Conservation (phyloP, 2,888 invertebrate genomes). For the Stramonita haemastoma region DNA sequence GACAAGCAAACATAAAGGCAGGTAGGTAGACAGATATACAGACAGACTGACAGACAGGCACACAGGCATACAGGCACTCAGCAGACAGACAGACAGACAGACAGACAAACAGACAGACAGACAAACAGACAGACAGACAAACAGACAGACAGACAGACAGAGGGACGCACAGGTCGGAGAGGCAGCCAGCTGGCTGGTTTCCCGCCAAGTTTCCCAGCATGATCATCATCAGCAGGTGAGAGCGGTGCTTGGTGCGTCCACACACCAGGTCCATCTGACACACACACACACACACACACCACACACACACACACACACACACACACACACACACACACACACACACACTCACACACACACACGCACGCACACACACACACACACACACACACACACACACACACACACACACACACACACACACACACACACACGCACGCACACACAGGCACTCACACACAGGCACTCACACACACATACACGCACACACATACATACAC, state of each 20-base stretch:
- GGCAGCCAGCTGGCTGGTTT: neutral
- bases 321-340: neutral
- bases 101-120: too few species aligned
- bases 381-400: neutral
- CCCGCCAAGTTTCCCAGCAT: neutral
- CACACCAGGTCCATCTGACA: slow-evolving; percentile 22
- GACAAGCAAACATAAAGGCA: too few species aligned
- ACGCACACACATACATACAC: neutral
- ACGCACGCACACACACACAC: neutral
- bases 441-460: neutral
- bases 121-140: too few species aligned
- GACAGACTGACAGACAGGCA: too few species aligned
- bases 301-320: neutral
- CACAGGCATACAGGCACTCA: too few species aligned
- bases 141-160: too few species aligned
- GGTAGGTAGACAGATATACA: too few species aligned
- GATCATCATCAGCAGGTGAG: neutral
- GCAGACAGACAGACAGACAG: too few species aligned
- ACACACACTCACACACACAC: neutral
- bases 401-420: neutral
- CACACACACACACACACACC: neutral
- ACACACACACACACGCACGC: neutral
- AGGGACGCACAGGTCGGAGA: slow-evolving; percentile 14
- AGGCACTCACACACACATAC: neutral
- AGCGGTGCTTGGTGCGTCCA: neutral